phyloP scores from a whole-genome alignment of 1,140 invertebrate species.

The Drosophila kepulauana region DNA sequence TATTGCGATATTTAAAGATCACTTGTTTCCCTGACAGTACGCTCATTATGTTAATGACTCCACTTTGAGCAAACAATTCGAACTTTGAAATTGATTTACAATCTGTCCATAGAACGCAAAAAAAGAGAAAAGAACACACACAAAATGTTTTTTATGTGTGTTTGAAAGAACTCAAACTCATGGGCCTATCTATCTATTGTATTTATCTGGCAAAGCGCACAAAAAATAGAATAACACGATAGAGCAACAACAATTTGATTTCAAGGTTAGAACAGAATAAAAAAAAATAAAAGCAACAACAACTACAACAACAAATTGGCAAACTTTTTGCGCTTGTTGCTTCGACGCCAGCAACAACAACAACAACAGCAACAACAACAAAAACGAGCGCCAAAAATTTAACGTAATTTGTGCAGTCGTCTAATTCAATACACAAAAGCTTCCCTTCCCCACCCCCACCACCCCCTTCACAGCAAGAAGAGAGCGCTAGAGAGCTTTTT shows the following conservation, averaged over 20 bases:
- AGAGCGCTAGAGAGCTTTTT: slow-evolving; percentile 14
- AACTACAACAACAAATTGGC: slow-evolving; percentile 56
- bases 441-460: slow-evolving; percentile 14
- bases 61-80: neutral
- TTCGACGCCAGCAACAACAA: slow-evolving; percentile 28
- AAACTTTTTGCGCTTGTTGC: slow-evolving; percentile 75
- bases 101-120: neutral
- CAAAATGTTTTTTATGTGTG: neutral
- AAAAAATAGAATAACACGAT: slow-evolving; percentile 20
- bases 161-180: slow-evolving; percentile 2
- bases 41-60: neutral
- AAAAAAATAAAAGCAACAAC: slow-evolving; percentile 41
- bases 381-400: slow-evolving; percentile 78
- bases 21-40: neutral
- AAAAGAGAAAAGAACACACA: neutral
- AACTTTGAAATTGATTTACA: slow-evolving; percentile 41
- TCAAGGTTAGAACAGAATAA: slow-evolving; percentile 72
- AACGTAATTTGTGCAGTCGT: slow-evolving; percentile 75
- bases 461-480: neutral
- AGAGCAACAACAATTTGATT: slow-evolving; percentile 49
- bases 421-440: slow-evolving; percentile 79
- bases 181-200: slow-evolving; percentile 40
- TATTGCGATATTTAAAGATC: neutral
- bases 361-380: slow-evolving; percentile 38
- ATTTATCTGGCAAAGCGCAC: slow-evolving; percentile 40